Base-by-base conservation (phyloP, 1,140 invertebrate genomes). In the Callitettix versicolor region DNA sequence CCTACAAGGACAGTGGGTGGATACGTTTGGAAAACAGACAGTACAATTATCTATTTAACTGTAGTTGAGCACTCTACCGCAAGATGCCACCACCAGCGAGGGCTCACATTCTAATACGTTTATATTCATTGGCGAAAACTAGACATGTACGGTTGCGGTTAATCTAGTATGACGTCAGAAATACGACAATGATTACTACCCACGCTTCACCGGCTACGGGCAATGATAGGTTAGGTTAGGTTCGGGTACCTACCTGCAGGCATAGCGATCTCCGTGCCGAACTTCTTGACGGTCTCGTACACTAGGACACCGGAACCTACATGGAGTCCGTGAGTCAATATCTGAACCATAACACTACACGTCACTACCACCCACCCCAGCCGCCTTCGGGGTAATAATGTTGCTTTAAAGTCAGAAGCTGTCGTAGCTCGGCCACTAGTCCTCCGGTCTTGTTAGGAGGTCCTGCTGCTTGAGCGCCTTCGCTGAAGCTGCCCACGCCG, bases 381-480 rank as follows among this genome's bases (percentile, higher is more conserved):
- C 81, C 81, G 15, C 82, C 82, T 63, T 86, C 84, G 1, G 83
- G 82, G 59, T 85, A 86, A 62, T 84, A 85, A 59, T 86, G 81
- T 61, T 82, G 78, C 53, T 76, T 79, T 3, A 84, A 69, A 1
- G 81, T 82, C 21, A 77, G 69, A 54, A 79, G 58, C 58, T 78
- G 76, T 26, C 73, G 66, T n/a, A 77, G 62, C 63, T 79, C 76
- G 15, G 74, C 69, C 0, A 56, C 48, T 42, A 57, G 44, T 24
- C 56, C 56, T 18, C 56, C 43, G 41, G 42, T 47, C 46, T 48
- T 57, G 55, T 30, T 40, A 7, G 42, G 51, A 14, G 58, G 40
- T 17, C 17, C 36, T 17, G 54, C 33, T 12, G 9, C 12, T 14
- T 26, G 47, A 12, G 49, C 47, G 3, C 68, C 68, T 62, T 68